Conservation (phyloP, 2,797 vertebrate species). For the Botia kubotai region DNA sequence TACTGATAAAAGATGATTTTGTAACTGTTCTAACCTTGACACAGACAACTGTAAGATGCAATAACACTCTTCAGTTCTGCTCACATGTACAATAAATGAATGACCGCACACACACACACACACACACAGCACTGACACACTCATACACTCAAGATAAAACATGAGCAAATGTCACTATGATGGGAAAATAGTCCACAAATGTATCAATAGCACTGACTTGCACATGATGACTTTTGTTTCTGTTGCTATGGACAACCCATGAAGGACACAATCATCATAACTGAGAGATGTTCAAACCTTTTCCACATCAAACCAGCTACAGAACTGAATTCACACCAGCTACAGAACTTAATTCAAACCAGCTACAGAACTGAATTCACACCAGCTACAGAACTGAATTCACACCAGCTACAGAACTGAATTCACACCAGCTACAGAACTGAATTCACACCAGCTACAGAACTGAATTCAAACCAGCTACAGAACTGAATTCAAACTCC, state of each 20-base stretch:
- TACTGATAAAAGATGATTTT: too few relatives aligned
- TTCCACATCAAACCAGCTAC: not conserved
- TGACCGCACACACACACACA: not conserved
- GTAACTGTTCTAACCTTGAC: not conserved
- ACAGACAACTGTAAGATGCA: not conserved
- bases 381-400: too few relatives aligned
- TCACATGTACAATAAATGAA: not conserved
- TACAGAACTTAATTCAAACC: too few relatives aligned
- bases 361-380: too few relatives aligned
- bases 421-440: too few relatives aligned
- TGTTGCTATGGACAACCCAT: constrained; percentile 70
- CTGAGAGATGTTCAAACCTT: constrained; percentile 43
- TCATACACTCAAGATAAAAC: not conserved
- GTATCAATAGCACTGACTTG: constrained; percentile 45
- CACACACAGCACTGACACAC: not conserved
- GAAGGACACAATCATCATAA: constrained; percentile 56
- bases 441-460: too few relatives aligned
- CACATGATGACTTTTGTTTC: constrained; percentile 32
- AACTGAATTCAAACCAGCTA: too few relatives aligned
- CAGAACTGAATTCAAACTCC: too few relatives aligned
- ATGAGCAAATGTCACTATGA: not conserved
- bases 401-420: too few relatives aligned
- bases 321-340: too few relatives aligned
- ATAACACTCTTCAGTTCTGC: not conserved
- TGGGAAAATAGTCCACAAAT: not conserved